Evolutionary conservation across 1,140 invertebrate species (phyloP), one percentile per base, ranked within the genome.

Genomic region (Pseudomyrmex concolor): DNA sequence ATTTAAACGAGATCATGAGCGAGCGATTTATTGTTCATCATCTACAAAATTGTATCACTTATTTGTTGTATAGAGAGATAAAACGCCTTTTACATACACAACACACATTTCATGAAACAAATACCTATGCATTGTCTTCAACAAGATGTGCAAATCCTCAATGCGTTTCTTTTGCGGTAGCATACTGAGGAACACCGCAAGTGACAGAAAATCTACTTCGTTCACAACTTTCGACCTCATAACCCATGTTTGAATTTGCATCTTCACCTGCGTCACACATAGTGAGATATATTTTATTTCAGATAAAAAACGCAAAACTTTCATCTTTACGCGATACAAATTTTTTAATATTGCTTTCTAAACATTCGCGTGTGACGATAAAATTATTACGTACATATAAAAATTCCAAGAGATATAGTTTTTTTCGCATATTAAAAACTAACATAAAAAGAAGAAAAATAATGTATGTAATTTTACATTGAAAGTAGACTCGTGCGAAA

Each of bases 51-150:
- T 83, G 67, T 64, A 64, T 83, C 82, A 88, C 51, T 85, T 64
- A 63, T 68, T 67, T 83, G 54, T 68, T 88, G 45, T 63, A 62
- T 25, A 76, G 51, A 63, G 15, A 54, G 64, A 13, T 51, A 57
- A 78, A 45, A 9, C 34, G 51, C 70, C 5, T 63, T 50, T 55
- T 54, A 64, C 57, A 68, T 34, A 83, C 19, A 34, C 50, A 43
- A 68, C 5, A 83, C 19, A 34, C 55, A 43, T 80, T 59, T 25
- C 34, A 66, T 17, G 17, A 57, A 43, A 63, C 59, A 72, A 88
- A 2, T 90, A 94, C 94, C 93, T 94, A 72, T 94, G 88, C 90
- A 94, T 91, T 67, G 91, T 93, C 84, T 94, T 93, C 43, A 94
- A 87, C 63, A 94, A 85, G 73, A 91, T 60, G 62, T 93, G 91